phyloP scores from a whole-genome alignment of 2,888 invertebrate genomes.

The Oeneis ivallda region DNA sequence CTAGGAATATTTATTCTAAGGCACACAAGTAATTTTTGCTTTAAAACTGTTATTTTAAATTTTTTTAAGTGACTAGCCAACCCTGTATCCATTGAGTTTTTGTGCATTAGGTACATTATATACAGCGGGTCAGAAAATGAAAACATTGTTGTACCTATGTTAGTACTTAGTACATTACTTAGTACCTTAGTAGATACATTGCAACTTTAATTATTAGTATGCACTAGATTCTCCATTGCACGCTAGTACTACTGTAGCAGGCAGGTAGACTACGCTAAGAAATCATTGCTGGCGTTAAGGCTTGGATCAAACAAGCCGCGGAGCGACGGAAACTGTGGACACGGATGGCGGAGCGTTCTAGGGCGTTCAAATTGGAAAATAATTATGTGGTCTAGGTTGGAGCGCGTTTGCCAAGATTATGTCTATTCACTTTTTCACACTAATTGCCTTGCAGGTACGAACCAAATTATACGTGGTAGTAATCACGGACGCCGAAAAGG shows the following conservation, averaged over 20 bases:
- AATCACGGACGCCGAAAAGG: no score
- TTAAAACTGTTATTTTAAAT: no score
- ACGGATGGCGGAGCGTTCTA: no score
- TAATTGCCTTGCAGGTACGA: no score
- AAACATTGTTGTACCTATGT: conserved; percentile 7
- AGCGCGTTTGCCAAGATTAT: no score
- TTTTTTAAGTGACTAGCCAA: no score
- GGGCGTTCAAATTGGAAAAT: no score
- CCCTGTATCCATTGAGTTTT: neutral
- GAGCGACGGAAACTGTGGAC: neutral
- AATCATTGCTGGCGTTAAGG: conserved; percentile 9
- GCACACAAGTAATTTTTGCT: no score
- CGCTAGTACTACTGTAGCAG: neutral
- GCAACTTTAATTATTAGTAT: conserved; percentile 24
- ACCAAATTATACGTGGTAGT: no score
- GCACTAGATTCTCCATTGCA: conserved; percentile 22
- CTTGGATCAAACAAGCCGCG: neutral
- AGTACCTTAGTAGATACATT: neutral
- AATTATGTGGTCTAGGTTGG: no score
- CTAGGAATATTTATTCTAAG: no score
- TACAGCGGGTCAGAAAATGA: conserved; percentile 6
- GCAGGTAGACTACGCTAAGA: neutral
- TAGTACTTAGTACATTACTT: neutral
- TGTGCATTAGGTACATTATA: neutral
- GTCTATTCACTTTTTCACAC: no score